Evolutionary conservation across 2,113 vertebrate species (phyloP), one percentile per base, ranked within the genome.

Genomic region (Dromaius novaehollandiae): DNA sequence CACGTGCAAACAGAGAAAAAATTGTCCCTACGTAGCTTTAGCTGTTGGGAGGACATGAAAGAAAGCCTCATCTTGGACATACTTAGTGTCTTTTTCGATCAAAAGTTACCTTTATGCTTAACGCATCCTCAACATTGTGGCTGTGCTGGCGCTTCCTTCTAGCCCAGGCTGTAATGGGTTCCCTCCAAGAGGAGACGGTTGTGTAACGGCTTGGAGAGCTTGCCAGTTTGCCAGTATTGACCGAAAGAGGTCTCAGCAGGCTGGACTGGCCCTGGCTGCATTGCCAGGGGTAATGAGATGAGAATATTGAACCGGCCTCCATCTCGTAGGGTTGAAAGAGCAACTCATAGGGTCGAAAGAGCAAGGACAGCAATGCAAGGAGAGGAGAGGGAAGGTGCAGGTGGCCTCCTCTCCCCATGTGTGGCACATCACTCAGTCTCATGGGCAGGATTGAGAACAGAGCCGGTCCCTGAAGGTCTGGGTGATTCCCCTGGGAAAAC

Each of bases 341-440:
- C 38, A 38, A 38, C 38, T 38, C 38, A 8, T 8, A 38, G 38
- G 38, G 38, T 38, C 38, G 38, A 38, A 38, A 48, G 46, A 48
- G 46, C 46, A 19, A 13, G 6, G 50, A 61, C 21, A 34, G 88
- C 38, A 0, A 2, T 1, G 6, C 7, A 32, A 6, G 13, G 0
- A 36, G 8, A 24, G 14, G 2, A 88, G 13, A 63, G 14, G 19
- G 65, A n/a, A 7, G 36, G 51, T 82, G 32, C 25, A 73, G 13
- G 2, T 51, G 44, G 3, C 26, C 36, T 46, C n/a, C 7, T n/a
- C 60, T 77, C 58, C 9, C 36, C 48, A 12, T 0, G 0, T 21
- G 2, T 32, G 61, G n/a, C 30, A 44, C 10, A 3, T 74, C 1
- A 2, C 4, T 56, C 3, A 2, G 4, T 15, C 63, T 36, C 16